Conservation (phyloP, 2,888 invertebrate species). For the Acleris sparsana region DNA sequence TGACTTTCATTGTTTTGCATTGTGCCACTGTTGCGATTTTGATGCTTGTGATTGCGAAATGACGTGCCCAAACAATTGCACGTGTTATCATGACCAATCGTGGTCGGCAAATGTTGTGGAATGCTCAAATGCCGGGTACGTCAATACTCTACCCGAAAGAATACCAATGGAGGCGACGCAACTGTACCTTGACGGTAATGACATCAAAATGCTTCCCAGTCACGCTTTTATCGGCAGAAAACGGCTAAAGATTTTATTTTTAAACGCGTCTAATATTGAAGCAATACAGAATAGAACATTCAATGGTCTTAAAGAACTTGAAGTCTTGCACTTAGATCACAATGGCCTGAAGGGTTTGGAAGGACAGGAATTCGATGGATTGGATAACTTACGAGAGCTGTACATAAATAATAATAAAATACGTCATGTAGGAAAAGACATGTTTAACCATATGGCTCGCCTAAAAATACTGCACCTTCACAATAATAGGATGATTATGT, state of each 20-base stretch:
- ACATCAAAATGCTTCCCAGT: slow-evolving; percentile 88
- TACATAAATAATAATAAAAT: slow-evolving; percentile 90
- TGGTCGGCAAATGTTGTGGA: slow-evolving; percentile 94
- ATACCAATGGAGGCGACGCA: slow-evolving; percentile 97
- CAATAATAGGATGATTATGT: slow-evolving; percentile 87
- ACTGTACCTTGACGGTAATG: slow-evolving; percentile 92
- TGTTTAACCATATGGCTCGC: slow-evolving; percentile 87
- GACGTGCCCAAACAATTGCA: slow-evolving; percentile 94
- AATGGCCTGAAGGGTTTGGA: slow-evolving; percentile 87
- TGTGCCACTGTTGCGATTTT: slow-evolving; percentile 95
- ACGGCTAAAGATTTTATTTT: slow-evolving; percentile 88
- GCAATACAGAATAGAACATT: slow-evolving; percentile 92
- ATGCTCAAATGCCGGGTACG: slow-evolving; percentile 88
- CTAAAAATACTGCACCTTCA: slow-evolving; percentile 87
- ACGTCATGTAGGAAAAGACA: slow-evolving; percentile 86
- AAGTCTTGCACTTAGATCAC: slow-evolving; percentile 89
- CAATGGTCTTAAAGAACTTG: slow-evolving; percentile 91
- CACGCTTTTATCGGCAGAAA: slow-evolving; percentile 94
- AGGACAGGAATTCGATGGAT: slow-evolving; percentile 91
- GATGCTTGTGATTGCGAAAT: slow-evolving; percentile 97
- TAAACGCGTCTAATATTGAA: slow-evolving; percentile 91
- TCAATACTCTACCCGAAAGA: slow-evolving; percentile 88
- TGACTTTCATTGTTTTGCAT: slow-evolving; percentile 92
- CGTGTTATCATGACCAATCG: slow-evolving; percentile 94
- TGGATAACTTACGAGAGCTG: slow-evolving; percentile 88